These are phyloP conservation scores for Crotalus helleri DNA, from an alignment of 2,113 vertebrate species.

Conservation along the genomic window DNA sequence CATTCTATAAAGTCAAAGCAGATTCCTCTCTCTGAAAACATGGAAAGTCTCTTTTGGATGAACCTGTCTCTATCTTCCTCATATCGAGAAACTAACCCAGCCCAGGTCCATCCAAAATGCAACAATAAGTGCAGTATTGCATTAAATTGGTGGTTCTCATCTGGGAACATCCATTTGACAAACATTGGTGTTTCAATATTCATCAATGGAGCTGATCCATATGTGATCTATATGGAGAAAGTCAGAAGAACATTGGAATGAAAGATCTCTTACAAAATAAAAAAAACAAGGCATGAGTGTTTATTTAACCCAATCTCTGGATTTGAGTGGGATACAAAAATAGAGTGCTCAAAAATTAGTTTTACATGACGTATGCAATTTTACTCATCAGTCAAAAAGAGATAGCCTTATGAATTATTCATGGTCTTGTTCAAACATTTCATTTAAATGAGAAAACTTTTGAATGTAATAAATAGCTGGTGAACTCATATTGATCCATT, in stretches of 20 bases:
- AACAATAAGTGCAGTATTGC: background rate
- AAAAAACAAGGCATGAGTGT: rapidly evolving
- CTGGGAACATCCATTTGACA: background rate
- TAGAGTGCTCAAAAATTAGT: too few species aligned
- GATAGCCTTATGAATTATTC: too few species aligned
- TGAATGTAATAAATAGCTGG: background rate
- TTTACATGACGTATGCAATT: too few species aligned
- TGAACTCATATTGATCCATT: background rate
- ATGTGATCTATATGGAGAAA: background rate
- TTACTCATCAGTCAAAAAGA: too few species aligned
- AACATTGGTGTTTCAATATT: background rate
- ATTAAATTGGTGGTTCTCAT: background rate
- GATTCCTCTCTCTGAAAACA: background rate
- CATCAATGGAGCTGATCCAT: background rate
- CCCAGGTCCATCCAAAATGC: background rate
- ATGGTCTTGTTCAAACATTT: background rate
- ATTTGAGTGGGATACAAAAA: too few species aligned
- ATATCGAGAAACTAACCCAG: background rate
- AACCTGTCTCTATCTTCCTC: background rate
- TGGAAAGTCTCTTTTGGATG: background rate
- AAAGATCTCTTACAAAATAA: background rate
- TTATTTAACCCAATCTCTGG: too few species aligned
- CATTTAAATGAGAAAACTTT: rapidly evolving
- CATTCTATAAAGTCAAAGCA: background rate
- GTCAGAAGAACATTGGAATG: background rate